Conservation (phyloP, 1,140 invertebrate genomes). For the Oryctes rhinoceros region DNA sequence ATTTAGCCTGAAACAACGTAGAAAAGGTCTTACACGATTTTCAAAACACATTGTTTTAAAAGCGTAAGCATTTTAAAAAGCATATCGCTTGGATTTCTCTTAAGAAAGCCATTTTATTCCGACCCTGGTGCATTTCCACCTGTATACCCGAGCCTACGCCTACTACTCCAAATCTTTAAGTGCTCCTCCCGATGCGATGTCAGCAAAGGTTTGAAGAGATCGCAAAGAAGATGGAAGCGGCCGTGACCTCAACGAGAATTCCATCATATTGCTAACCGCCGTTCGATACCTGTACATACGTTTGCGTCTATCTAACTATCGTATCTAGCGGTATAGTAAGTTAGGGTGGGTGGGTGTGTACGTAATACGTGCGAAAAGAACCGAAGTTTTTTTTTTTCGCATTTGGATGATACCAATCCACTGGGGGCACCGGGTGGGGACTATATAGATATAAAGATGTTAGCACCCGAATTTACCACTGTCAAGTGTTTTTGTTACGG, state of each 20-base stretch:
- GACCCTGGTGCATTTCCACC: not conserved
- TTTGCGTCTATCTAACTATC: not conserved
- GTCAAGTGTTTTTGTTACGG: conserved; percentile 43
- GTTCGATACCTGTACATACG: not conserved
- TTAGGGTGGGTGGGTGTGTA: conserved; percentile 11
- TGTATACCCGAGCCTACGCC: not conserved
- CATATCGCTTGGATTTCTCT: too few species aligned
- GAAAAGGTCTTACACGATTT: too few species aligned
- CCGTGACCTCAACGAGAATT: conserved; percentile 2
- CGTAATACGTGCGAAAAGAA: not conserved
- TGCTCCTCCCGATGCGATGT: not conserved
- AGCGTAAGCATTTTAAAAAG: too few species aligned
- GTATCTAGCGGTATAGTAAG: not conserved
- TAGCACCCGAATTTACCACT: conserved; percentile 43
- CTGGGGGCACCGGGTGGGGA: conserved; percentile 43
- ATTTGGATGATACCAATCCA: conserved; percentile 46
- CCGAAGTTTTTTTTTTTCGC: too few species aligned
- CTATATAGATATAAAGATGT: conserved; percentile 47
- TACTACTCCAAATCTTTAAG: not conserved
- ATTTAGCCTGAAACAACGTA: too few species aligned
- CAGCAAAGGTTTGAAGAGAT: not conserved
- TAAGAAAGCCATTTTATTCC: not conserved
- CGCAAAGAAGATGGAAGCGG: not conserved
- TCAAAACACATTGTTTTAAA: too few species aligned
- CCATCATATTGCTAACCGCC: not conserved